Percentiles rank a stretch among this genome's conserved stretches.
Conservation (phyloP, 2,888 invertebrate species). For the Sarcophaga subvicina region DNA sequence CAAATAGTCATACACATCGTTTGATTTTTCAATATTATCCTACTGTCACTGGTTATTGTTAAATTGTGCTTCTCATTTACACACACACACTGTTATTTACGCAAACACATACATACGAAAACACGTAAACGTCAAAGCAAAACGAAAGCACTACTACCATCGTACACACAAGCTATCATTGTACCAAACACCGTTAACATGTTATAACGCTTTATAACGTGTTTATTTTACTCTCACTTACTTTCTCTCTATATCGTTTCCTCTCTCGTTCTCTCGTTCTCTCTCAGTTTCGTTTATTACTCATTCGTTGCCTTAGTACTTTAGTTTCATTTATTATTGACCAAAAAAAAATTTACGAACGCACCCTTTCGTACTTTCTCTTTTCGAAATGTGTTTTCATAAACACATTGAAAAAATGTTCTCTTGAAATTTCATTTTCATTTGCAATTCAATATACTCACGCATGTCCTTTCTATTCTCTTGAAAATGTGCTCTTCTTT, state of each 20-base stretch:
- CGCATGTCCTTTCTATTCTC: constrained; percentile 13
- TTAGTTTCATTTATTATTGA: constrained; percentile 56
- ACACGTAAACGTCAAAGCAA: background rate
- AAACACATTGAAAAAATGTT: background rate
- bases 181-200: background rate
- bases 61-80: constrained; percentile 59
- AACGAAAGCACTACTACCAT: background rate
- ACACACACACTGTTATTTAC: background rate
- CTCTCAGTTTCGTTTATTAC: background rate
- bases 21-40: constrained; percentile 60
- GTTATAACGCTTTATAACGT: constrained; percentile 40
- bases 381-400: background rate
- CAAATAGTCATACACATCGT: constrained; percentile 78
- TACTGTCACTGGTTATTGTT: constrained; percentile 64
- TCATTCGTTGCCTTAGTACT: constrained; percentile 28
- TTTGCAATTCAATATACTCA: constrained; percentile 7
- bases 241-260: background rate
- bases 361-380: constrained; percentile 58
- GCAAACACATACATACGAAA: constrained; percentile 3
- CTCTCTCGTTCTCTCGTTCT: constrained; percentile 1
- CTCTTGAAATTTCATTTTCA: background rate
- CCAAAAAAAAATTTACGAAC: constrained; percentile 27
- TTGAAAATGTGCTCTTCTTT: background rate
- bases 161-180: too few relatives aligned
- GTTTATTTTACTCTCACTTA: constrained; percentile 14